These are phyloP conservation scores for Capitella teleta DNA, from an alignment of 1,140 invertebrate species.

Conservation along the genomic window DNA sequence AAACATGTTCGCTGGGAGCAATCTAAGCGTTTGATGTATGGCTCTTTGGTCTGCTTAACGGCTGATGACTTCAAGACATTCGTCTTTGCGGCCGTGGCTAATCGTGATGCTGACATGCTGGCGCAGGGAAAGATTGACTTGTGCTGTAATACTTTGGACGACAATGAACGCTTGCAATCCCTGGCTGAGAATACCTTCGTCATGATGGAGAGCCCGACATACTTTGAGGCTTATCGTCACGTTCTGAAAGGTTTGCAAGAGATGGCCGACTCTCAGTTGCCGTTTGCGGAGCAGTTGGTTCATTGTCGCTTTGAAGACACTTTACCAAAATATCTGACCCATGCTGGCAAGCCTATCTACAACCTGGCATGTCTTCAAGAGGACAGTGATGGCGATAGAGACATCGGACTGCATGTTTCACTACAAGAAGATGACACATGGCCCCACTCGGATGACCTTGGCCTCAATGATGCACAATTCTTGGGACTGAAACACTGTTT, in stretches of 20 bases:
- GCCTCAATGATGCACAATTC: slow-evolving; percentile 42
- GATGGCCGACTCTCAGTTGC: slow-evolving; percentile 30
- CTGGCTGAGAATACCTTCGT: neutral
- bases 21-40: slow-evolving; percentile 55
- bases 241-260: slow-evolving; percentile 37
- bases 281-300: slow-evolving; percentile 33
- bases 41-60: slow-evolving; percentile 61
- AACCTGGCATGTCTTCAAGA: slow-evolving; percentile 21
- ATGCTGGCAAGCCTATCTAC: slow-evolving; percentile 6
- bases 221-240: slow-evolving; percentile 45
- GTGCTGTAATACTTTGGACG: too few relatives aligned
- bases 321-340: slow-evolving; percentile 20
- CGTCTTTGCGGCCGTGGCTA: slow-evolving; percentile 54
- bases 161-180: neutral
- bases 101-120: slow-evolving; percentile 42
- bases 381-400: neutral
- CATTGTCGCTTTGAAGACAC: slow-evolving; percentile 18
- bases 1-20: slow-evolving; percentile 28
- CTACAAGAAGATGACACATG: slow-evolving; percentile 18
- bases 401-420: neutral
- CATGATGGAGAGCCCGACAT: slow-evolving; percentile 45
- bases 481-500: slow-evolving; percentile 42
- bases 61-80: slow-evolving; percentile 55
- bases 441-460: slow-evolving; percentile 21
- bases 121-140: slow-evolving; percentile 34